Conservation (phyloP, 2,113 vertebrate genomes). For the Oxyura jamaicensis region DNA sequence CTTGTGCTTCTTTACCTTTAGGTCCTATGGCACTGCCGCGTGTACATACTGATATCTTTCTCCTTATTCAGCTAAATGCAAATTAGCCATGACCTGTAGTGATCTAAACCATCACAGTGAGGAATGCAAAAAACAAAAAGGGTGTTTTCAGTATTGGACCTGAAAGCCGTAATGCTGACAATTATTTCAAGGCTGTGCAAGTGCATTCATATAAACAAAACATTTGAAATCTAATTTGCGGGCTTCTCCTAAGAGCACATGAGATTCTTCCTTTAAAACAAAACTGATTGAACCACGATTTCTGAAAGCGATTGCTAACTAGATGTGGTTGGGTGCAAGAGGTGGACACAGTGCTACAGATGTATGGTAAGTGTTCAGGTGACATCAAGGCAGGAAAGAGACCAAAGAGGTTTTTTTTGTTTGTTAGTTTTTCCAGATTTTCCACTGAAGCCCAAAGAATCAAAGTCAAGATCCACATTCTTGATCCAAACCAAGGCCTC, state of each 20-base stretch:
- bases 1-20: neutral
- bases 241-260: neutral
- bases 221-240: neutral
- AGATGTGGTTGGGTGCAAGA: neutral
- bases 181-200: neutral
- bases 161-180: neutral
- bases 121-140: neutral
- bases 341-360: neutral
- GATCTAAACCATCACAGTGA: neutral
- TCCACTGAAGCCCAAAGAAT: neutral
- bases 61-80: neutral
- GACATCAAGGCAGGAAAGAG: neutral
- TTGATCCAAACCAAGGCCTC: neutral
- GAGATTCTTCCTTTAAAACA: neutral
- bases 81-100: neutral
- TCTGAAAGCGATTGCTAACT: neutral
- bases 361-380: neutral
- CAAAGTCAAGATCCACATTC: neutral
- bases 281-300: neutral
- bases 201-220: neutral
- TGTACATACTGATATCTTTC: accelerated
- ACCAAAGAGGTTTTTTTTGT: neutral
- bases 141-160: neutral
- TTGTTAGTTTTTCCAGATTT: neutral
- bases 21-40: neutral